Evolutionary conservation across 2,797 vertebrate species (phyloP), one percentile per base, ranked within the genome.

Genomic region (Cottoperca gobio): DNA sequence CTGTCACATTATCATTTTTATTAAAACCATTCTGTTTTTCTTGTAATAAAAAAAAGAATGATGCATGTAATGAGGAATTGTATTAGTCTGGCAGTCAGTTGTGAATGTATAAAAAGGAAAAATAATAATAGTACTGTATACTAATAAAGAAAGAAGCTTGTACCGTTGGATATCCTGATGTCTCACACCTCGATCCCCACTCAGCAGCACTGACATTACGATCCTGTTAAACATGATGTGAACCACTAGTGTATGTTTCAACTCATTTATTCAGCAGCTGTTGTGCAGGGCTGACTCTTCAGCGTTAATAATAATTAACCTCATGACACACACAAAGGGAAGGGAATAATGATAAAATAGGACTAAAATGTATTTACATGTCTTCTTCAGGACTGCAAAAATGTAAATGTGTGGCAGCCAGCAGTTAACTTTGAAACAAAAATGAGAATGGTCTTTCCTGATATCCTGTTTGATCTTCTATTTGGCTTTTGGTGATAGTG

Each of bases 181-280:
- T 28, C 39, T 39, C 21, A 14, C 35, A 40, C 54, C 26, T 73
- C 8, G 23, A 21, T 61, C 59, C 12, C 19, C 59, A 31, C 37
- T 52, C 54, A 39, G 39, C 39, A 45, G 39, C 62, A 40, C 8
- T 23, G 31, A 31, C 49, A 77, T 49, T 58, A 55, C 48, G 74
- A 21, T 62, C n/a, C 26, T 67, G 55, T 65, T 45, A 5, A 37
- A 74, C 23, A 53, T 7, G 23, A 54, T 39, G 50, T 58, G 42
- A 54, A 65, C n/a, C 10, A 6, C 58, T 58, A 14, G 4, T 21
- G 3, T 19, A 5, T 40, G 37, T 60, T 64, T 59, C 13, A 66
- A n/a, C 40, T 85, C 62, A 68, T 26, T 77, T 82, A 24, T 74
- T 81, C 72, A 54, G 78, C 54, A 60, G 65, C 59, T 70, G 73